These are phyloP conservation scores for Athrips mouffetella DNA, from an alignment of 2,888 invertebrate species.

Conservation along the genomic window DNA sequence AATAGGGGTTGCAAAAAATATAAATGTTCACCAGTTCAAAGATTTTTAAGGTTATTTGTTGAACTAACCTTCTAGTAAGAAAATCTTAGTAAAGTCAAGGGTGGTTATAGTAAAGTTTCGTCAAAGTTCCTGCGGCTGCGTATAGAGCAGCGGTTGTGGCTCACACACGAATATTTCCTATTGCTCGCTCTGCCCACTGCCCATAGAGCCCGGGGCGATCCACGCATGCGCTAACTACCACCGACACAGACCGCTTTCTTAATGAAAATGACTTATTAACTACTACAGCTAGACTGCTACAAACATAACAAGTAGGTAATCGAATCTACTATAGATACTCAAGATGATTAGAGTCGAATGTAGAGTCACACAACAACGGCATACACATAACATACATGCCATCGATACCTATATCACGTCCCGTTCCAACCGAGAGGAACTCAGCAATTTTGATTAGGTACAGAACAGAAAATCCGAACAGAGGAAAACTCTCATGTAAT, in stretches of 20 bases:
- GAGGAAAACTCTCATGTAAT: slow-evolving; percentile 60
- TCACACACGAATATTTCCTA: not conserved
- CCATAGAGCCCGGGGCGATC: not conserved
- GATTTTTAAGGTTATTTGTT: too few relatives aligned
- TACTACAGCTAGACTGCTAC: not conserved
- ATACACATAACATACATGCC: not conserved
- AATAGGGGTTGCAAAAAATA: too few relatives aligned
- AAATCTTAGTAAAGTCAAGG: too few relatives aligned
- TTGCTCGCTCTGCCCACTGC: not conserved
- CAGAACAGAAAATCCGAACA: slow-evolving; percentile 54
- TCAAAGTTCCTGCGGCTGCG: not conserved
- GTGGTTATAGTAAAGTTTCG: not conserved
- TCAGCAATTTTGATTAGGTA: slow-evolving; percentile 57
- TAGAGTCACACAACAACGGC: not conserved
- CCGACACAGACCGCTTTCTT: not conserved
- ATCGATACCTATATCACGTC: slow-evolving; percentile 26
- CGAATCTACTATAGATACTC: not conserved
- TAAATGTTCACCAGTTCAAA: too few relatives aligned
- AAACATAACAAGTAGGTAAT: not conserved
- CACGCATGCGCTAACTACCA: slow-evolving; percentile 1
- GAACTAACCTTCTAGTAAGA: too few relatives aligned
- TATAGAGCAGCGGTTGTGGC: not conserved
- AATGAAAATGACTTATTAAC: slow-evolving; percentile 9
- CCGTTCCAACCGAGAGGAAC: slow-evolving; percentile 54
- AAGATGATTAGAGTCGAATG: slow-evolving; percentile 1